Base-by-base conservation (phyloP, 2,888 invertebrate genomes). In the Perdita meconis region DNA sequence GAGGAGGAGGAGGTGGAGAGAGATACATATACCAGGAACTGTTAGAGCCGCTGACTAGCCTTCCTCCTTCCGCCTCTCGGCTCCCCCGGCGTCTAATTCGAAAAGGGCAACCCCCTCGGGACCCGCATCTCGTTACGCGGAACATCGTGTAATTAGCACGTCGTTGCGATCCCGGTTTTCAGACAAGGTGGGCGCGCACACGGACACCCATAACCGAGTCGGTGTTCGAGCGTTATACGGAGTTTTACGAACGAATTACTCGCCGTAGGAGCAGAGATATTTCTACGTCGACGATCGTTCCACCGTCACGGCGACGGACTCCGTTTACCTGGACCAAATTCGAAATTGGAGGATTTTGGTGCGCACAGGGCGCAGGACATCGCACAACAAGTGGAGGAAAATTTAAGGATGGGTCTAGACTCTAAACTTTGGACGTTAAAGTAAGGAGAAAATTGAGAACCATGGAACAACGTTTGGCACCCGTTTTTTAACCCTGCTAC, bases 71-170 rank as follows among this genome's bases (percentile, higher is more conserved):
- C 81, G 75, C 73, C 78, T 67, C 72, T 71, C 78, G 76, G 65
- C 61, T 76, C 68, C n/a, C 78, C 79, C 72, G 81, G 80, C 83
- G 83, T 84, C 87, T 82, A 82, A 85, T 84, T 82, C 83, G 82
- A 77, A 84, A 80, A 85, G 85, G 81, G 79, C 83, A 82, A 81
- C 82, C 83, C 84, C 77, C 80, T 82, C 72, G 73, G 84, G 86
- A 89, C 90, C 90, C 90, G 89, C 89, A 91, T 91, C 90, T 90
- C 88, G 90, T 91, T 91, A 90, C 89, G 88, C 87, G 83, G 87
- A 90, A 83, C 85, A 88, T 90, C 89, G 88, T 90, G 89, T 91
- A 91, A 91, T 91, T 91, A 90, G 90, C 91, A 91, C 90, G 89
- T 89, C 88, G 88, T 90, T 89, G 88, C 86, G 85, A 88, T 88